Evolutionary conservation across 2,888 invertebrate species (phyloP), one percentile per base, ranked within the genome.

Genomic region (Cataglyphis altisquamis): DNA sequence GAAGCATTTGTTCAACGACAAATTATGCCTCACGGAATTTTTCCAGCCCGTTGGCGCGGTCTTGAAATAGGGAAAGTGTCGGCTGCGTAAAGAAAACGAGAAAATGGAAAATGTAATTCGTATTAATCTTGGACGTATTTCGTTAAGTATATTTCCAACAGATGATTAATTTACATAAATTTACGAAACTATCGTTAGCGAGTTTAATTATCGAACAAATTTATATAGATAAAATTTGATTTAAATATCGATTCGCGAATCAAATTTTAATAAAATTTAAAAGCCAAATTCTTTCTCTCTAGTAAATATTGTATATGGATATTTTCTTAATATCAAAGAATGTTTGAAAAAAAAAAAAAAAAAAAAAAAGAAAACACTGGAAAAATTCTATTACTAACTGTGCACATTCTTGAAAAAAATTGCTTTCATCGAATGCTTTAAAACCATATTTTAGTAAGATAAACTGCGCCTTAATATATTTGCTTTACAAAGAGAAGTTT

Each of bases 11-110:
- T 99, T 99, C 91, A 99, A 95, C 89, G 99, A 99, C 90, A 99
- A 96, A 95, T 99, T 99, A 95, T 99, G 99, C 90, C 99, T 96
- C 0, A 99, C 99, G 4, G 99, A 99, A 95, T 99, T 99, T 95
- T 99, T 99, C 99, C 99, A 99, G 21, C 99, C 99, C 94, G 98
- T 98, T 32, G 99, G 99, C 12, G 99, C 99, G 0, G 98, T 99
- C 95, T 99, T 99, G 95, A 99, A 99, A 95, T 99, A 99, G 0
- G 99, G 99, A 94, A 99, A 99, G 95, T 99, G 99, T 95, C 98
- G 98, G 95, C 98, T 98, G 25, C 36, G 32, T 64, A 18, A 70
- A 70, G 32, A 36, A 70, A 45, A 78, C 4, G 21, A 32, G n/a
- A 41, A 52, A 77, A 82, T 74, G 29, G 36, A 67, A 60, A 52